Evolutionary conservation across 1,140 invertebrate genomes (phyloP), one percentile per base, ranked within the genome.

Genomic region (Chymomyza costata): DNA sequence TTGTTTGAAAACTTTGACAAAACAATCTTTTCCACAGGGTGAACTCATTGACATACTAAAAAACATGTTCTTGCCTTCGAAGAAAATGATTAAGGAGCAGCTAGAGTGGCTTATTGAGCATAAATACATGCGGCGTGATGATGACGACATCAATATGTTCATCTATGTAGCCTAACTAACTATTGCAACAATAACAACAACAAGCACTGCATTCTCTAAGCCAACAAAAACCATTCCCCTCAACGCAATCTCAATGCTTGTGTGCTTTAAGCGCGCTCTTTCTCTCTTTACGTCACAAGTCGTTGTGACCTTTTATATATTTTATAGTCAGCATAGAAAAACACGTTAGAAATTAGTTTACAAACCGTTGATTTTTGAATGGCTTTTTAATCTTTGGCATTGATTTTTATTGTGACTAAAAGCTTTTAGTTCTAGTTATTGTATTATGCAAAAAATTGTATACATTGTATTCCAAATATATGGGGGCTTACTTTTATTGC

Each of bases 11-110:
- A 43, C 45, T 1, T 28, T n/a, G 41, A n/a, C n/a, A n/a, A n/a
- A n/a, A n/a, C n/a, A n/a, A n/a, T n/a, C n/a, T 13, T 18, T 54
- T 30, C 49, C 85, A 86, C 85, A 90, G 88, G 95, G 95, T 30
- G 97, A 99, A 89, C 88, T 99, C 30, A 93, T 99, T 5, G 97
- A 99, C 87, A 98, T 99, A 86, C 88, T 99, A 41, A 99, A 98
- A 87, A 98, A 99, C 86, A 98, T 99, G 96, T 99, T 99, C 89
- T 87, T 99, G 66, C 98, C 98, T 19, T 97, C 96, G 55, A 98
- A 98, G 87, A 99, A 99, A 87, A 95, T 99, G 92, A 99, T 99
- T 63, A 99, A 99, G 88, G 97, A 99, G 88, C 97, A 99, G 88
- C 92, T 99, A 21, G 97, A 99, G 86, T 99, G 97, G 97, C 90